These are phyloP conservation scores for Pogonocichla stellata DNA, from an alignment of 2,113 vertebrate genomes.

Conservation along the genomic window DNA sequence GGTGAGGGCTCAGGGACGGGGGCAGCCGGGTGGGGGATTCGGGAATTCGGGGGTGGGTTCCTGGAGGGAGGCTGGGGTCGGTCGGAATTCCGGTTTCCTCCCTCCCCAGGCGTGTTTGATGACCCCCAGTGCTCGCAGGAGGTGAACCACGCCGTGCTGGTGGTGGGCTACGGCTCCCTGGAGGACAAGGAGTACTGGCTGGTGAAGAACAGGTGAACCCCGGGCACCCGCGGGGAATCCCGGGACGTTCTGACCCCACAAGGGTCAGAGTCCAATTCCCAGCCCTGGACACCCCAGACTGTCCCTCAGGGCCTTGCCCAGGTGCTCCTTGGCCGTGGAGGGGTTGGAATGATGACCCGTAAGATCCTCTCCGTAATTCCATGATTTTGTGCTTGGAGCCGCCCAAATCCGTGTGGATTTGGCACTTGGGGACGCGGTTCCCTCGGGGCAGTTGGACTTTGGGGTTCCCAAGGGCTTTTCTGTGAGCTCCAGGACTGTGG, in stretches of 20 bases:
- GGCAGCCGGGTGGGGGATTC: accelerated
- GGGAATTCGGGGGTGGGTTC: accelerated
- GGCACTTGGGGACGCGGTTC: neutral
- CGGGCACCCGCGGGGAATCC: neutral
- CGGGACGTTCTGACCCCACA: neutral
- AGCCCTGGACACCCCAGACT: neutral
- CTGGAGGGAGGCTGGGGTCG: accelerated
- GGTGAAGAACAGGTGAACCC: slow-evolving; percentile 90
- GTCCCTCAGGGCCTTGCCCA: neutral
- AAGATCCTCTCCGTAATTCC: accelerated
- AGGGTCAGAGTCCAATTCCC: neutral
- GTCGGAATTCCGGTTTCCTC: neutral
- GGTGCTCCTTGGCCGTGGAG: accelerated
- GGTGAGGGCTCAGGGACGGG: neutral
- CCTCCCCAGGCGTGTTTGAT: slow-evolving; percentile 82
- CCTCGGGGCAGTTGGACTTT: neutral
- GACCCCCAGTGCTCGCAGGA: slow-evolving; percentile 76
- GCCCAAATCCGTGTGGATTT: accelerated
- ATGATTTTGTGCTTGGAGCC: accelerated
- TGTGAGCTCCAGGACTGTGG: accelerated
- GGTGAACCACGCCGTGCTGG: slow-evolving; percentile 85
- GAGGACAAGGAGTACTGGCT: slow-evolving; percentile 89
- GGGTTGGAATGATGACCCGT: neutral
- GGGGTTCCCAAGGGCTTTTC: accelerated
- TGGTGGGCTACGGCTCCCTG: slow-evolving; percentile 83